Evolutionary conservation across 2,888 invertebrate species (phyloP), one percentile per base, ranked within the genome.

Genomic region (Nomada fucata): DNA sequence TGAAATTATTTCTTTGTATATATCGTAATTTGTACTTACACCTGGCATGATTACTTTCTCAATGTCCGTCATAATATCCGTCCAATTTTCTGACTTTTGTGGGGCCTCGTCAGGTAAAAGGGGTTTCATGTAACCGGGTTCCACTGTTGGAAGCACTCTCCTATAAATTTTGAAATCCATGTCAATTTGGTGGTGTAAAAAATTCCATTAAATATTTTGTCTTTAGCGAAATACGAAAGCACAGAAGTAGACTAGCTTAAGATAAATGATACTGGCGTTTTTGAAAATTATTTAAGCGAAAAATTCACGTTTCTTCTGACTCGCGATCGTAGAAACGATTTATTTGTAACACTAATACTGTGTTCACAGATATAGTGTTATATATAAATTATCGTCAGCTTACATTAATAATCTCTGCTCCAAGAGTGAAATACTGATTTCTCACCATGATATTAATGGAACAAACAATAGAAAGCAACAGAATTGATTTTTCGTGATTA

Each of bases 1-100:
- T 29, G 15, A 50, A 23, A 20, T 23, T 7, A 47, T 52, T 29
- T 18, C 4, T n/a, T 23, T 44, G 15, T 15, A 3, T 18, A 9
- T 20, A 53, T 11, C 1, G 9, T 11, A 29, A 13, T 1, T 20
- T 15, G 15, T 60, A 94, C 94, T 94, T 93, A 97, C 98, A 87
- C 99, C 99, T 0, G 99, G 99, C 96, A 98, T 96, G 85, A 99
- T 97, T 73, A 97, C 95, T 86, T 96, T 95, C 91, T 97, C 97
- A 81, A 99, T 96, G 91, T 99, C 99, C 79, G 96, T 95, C 89
- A 99, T 95, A n/a, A 99, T 96, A 47, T 96, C 96, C 90, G 96
- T 95, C 98, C 98, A 99, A 11, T 96, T 94, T 93, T 99, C 98
- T 0, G 98, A 96, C 2, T 96, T 93, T 85, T 97, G 96, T 0